These are phyloP conservation scores for Halesus radiatus DNA, from an alignment of 1,140 invertebrate species.

Conservation along the genomic window DNA sequence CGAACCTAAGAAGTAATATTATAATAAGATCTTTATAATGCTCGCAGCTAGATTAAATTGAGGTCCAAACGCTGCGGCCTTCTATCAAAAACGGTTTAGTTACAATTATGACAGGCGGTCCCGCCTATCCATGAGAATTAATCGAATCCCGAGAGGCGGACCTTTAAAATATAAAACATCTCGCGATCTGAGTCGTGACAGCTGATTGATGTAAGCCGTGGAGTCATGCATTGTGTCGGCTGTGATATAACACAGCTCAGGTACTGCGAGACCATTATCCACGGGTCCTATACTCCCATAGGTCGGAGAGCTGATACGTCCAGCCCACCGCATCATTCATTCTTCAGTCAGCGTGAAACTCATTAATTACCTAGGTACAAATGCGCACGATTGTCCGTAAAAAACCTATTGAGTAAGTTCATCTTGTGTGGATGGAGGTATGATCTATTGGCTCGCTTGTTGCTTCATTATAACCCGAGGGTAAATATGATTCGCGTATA, in stretches of 20 bases:
- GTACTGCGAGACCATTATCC: not conserved
- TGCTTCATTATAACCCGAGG: not conserved
- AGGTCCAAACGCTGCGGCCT: not conserved
- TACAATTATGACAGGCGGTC: not conserved
- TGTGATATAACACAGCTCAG: constrained; percentile 6
- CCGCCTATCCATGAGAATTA: constrained; percentile 5
- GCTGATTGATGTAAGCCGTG: constrained; percentile 30
- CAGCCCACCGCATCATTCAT: constrained; percentile 32
- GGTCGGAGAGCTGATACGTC: not conserved
- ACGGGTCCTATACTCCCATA: constrained; percentile 14
- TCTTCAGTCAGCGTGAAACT: constrained; percentile 1
- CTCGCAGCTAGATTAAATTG: not conserved
- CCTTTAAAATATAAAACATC: not conserved
- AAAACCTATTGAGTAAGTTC: constrained; percentile 5
- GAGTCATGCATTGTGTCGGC: constrained; percentile 11
- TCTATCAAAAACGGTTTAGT: not conserved
- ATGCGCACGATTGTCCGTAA: constrained; percentile 14
- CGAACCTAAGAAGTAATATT: not conserved
- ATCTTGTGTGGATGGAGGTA: too few relatives aligned
- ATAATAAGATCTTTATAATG: not conserved
- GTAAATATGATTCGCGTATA: not conserved
- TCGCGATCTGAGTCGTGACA: constrained; percentile 10
- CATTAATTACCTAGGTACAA: constrained; percentile 20
- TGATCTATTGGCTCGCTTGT: not conserved
- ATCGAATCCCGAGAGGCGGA: constrained; percentile 12